Conservation (phyloP, 2,797 vertebrate species). For the Poeciliopsis turneri region DNA sequence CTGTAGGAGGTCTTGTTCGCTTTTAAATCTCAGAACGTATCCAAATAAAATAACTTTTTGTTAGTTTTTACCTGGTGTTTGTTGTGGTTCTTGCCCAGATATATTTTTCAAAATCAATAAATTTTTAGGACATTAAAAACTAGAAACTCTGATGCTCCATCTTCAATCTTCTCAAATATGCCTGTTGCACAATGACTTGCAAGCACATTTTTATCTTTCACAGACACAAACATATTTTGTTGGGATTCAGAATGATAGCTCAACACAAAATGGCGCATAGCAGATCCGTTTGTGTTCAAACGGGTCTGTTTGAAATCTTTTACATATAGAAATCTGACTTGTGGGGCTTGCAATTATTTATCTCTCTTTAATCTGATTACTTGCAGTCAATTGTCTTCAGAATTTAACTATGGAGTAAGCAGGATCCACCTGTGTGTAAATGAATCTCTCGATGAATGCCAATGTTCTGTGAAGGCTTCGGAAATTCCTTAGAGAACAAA, state of each 20-base stretch:
- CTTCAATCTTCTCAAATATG: not conserved
- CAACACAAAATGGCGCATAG: not conserved
- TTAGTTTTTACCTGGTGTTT: not conserved
- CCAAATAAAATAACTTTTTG: not conserved
- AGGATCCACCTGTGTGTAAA: not conserved
- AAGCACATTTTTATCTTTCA: not conserved
- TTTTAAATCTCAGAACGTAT: not conserved
- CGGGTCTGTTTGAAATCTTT: not conserved
- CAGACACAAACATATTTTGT: not conserved
- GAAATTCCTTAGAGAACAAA: not conserved
- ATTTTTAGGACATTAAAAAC: not conserved
- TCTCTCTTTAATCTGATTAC: not conserved
- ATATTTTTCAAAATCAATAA: not conserved
- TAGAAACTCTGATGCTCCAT: not conserved
- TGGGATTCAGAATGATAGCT: not conserved
- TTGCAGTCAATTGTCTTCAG: not conserved
- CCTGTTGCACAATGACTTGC: not conserved
- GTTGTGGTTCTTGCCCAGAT: not conserved
- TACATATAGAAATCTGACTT: not conserved
- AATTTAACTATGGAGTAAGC: not conserved
- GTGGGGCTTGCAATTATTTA: not conserved
- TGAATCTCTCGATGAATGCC: too few relatives aligned
- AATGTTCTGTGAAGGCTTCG: not conserved
- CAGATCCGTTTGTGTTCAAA: too few relatives aligned
- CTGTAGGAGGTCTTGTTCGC: conserved; percentile 1